Percentiles rank a stretch among this genome's conserved stretches.
Conservation (phyloP, 2,888 invertebrate species). For the Sisyra nigra region DNA sequence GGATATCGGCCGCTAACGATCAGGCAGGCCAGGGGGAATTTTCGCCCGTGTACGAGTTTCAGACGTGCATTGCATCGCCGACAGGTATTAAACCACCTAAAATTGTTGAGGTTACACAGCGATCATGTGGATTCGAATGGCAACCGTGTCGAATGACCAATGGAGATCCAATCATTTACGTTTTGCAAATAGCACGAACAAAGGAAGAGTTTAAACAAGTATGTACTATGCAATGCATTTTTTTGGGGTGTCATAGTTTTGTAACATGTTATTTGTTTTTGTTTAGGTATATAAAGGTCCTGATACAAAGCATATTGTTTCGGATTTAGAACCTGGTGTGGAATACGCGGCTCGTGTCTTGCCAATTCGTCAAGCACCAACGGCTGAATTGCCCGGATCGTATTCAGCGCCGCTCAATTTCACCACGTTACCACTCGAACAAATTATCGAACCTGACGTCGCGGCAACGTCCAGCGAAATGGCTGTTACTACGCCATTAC, state of each 20-base stretch:
- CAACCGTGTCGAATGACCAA: slow-evolving; percentile 36
- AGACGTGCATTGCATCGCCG: slow-evolving; percentile 66
- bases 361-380: slow-evolving; percentile 47
- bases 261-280: neutral
- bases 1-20: slow-evolving; percentile 72
- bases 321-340: slow-evolving; percentile 54
- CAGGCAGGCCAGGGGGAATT: slow-evolving; percentile 67
- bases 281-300: slow-evolving; percentile 49
- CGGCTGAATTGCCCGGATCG: slow-evolving; percentile 46
- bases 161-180: slow-evolving; percentile 53
- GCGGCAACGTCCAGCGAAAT: slow-evolving; percentile 15
- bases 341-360: slow-evolving; percentile 68
- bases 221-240: slow-evolving; percentile 15
- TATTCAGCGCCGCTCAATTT: slow-evolving; percentile 50
- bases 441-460: slow-evolving; percentile 18
- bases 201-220: slow-evolving; percentile 49
- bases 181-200: slow-evolving; percentile 48
- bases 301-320: slow-evolving; percentile 42
- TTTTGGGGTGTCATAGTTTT: neutral
- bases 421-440: slow-evolving; percentile 28
- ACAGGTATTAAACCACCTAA: slow-evolving; percentile 59
- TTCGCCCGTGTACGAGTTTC: slow-evolving; percentile 51
- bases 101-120: slow-evolving; percentile 35
- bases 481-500: slow-evolving; percentile 14
- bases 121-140: slow-evolving; percentile 49